Percentiles rank a stretch among this genome's conserved stretches.
phyloP scores from a whole-genome alignment of 2,797 vertebrate genomes.

The Percopsis omiscomaycus region DNA sequence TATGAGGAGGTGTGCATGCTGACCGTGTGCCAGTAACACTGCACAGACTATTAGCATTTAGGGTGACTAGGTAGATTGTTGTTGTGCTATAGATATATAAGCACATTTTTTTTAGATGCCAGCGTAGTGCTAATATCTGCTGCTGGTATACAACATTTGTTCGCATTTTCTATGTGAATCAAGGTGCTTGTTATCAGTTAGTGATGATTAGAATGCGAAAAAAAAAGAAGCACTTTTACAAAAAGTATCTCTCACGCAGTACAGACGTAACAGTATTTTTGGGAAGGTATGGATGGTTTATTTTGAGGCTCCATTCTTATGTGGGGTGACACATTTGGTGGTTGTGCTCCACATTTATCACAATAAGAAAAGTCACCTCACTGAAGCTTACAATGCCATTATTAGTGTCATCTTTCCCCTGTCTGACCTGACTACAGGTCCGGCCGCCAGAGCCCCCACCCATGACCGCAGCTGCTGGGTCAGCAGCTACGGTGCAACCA shows the following conservation, averaged over 20 bases:
- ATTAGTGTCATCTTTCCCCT: constrained; percentile 24
- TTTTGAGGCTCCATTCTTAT: neutral
- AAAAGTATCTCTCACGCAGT: constrained; percentile 27
- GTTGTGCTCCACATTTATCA: constrained; percentile 28
- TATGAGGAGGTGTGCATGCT: no score
- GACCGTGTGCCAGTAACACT: no score
- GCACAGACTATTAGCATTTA: no score
- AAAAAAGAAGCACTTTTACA: no score
- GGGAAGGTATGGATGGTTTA: constrained; percentile 13
- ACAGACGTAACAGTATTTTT: constrained; percentile 34
- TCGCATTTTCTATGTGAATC: no score
- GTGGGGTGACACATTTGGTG: neutral
- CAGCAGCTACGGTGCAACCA: constrained; percentile 32
- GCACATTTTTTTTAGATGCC: no score
- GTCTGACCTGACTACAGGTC: constrained; percentile 25
- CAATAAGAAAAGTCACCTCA: constrained; percentile 14
- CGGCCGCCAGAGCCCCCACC: constrained; percentile 24
- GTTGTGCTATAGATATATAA: no score
- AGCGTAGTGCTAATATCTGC: no score
- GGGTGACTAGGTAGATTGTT: no score
- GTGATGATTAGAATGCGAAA: neutral
- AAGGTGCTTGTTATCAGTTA: neutral
- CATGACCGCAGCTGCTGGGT: constrained; percentile 58
- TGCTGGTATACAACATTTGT: no score
- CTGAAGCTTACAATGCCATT: constrained; percentile 29